Evolutionary conservation across 2,113 vertebrate genomes (phyloP), one percentile per base, ranked within the genome.

Genomic region (Nannospalax galili): DNA sequence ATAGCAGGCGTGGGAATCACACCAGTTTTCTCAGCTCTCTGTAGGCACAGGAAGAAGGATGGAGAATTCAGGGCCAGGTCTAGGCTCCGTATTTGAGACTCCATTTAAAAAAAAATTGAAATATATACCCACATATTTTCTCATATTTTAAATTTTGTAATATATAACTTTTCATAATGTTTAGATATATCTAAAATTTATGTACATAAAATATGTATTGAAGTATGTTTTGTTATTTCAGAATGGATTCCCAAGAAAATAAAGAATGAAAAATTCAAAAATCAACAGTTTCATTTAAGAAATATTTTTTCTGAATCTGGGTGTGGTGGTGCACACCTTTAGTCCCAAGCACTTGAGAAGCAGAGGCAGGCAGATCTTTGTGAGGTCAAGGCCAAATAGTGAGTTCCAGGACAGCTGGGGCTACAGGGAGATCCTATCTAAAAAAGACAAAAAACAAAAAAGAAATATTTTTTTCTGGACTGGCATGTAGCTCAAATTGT

Each of bases 101-200:
- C 58, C 45, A 7, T 77, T 73, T 64, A 56, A 88, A n/a, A 88
- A 62, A 45, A 12, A 30, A 73, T 72, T 58, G n/a, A 6, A 87
- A 58, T 72, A 65, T 81, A 70, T 92, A 78, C 62, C 26, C 9
- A 58, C 7, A 60, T 42, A 58, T 90, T 62, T 40, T 84, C 4
- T 95, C 0, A 97, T 42, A 85, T 84, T 73, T 80, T 94, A 95
- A 82, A 81, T 93, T 88, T 94, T 92, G 42, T 90, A 65, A 92
- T 84, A 60, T 62, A 92, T 48, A 93, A 17, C 19, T 87, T 92
- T 92, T 37, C 70, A 15, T 56, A 62, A 87, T 62, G 17, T 4
- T 82, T 91, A 67, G 0, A 32, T 70, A 1, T 70, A 86, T 37
- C 65, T 28, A 80, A 95, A 40, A 64, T 73, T 58, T 95, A 9